Base-by-base conservation (phyloP, 2,888 invertebrate species). In the Mesoligia furuncula region DNA sequence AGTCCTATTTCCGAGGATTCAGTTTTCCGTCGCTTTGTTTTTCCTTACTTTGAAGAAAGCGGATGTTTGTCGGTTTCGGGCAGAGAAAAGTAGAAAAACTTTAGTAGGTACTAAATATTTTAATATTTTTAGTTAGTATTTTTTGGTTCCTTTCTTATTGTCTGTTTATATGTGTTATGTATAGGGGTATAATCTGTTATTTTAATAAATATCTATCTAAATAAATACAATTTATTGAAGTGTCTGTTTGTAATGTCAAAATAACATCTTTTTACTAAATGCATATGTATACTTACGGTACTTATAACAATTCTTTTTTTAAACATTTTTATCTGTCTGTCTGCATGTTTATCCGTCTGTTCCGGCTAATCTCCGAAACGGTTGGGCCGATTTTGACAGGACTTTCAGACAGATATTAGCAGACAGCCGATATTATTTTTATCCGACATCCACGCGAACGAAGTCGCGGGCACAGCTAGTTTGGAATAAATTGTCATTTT, bases 1-100 rank as follows among this genome's bases (percentile, higher is more conserved):
- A 27, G 76, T 62, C 36, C 61, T 57, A 70, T 66, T 80, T 71
- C 51, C 15, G 15, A 71, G 45, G 15, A 59, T 80, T 51, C 61
- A 51, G 45, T 1, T 61, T 57, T 48, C n/a, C 36, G 7, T n/a
- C 7, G 42, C 51, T 68, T 70, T 80, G 51, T 66, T 75, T 81
- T 70, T 45, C 39, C 51, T 62, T 62, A 27, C 57, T 81, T 77
- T 77, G 45, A 59, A 65, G 17, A 36, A 9, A 36, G 13, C 20
- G 31, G 42, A 59, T 57, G 45, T 64, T 62, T 74, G 27, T 39
- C 7, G 6, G 9, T 36, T 75, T 61, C 17, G 13, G 17, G 24
- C 17, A 75, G 15, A 31, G 61, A 61, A 31, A 31, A 17, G 17
- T 3, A 31, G 6, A 62, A 36, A 62, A 61, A 36, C 20, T 15